These are phyloP conservation scores for Phallusia fumigata DNA, from an alignment of 23 tunicate species.

Conservation along the genomic window DNA sequence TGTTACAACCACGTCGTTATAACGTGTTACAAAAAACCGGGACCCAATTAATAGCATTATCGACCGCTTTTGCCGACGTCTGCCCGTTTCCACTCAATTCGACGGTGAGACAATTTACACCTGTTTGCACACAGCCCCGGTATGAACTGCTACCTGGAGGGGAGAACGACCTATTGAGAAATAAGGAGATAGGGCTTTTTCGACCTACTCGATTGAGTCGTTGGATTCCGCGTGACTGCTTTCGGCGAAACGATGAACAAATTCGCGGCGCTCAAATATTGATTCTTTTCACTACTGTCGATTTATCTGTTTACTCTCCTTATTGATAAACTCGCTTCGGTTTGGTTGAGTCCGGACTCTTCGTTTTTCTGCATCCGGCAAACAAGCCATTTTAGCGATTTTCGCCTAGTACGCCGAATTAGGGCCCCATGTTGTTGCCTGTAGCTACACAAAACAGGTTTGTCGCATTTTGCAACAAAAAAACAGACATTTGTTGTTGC, in stretches of 20 bases:
- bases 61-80: neutral
- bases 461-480: too few relatives aligned
- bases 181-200: neutral
- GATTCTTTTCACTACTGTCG: neutral
- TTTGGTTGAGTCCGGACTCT: too few relatives aligned
- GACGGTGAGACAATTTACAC: slow-evolving; percentile 2
- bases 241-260: neutral
- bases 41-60: neutral
- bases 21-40: neutral
- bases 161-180: neutral
- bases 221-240: neutral
- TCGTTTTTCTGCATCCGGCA: too few relatives aligned
- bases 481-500: too few relatives aligned
- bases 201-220: neutral
- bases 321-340: neutral
- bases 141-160: too few relatives aligned
- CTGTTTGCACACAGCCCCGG: neutral
- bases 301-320: neutral
- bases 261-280: neutral
- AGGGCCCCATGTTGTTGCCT: too few relatives aligned
- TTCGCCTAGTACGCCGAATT: too few relatives aligned
- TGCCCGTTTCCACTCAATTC: neutral
- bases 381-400: too few relatives aligned
- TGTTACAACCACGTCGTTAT: neutral
- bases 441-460: too few relatives aligned